Base-by-base conservation (phyloP, 2,797 vertebrate species). In the Hippoglossus hippoglossus region DNA sequence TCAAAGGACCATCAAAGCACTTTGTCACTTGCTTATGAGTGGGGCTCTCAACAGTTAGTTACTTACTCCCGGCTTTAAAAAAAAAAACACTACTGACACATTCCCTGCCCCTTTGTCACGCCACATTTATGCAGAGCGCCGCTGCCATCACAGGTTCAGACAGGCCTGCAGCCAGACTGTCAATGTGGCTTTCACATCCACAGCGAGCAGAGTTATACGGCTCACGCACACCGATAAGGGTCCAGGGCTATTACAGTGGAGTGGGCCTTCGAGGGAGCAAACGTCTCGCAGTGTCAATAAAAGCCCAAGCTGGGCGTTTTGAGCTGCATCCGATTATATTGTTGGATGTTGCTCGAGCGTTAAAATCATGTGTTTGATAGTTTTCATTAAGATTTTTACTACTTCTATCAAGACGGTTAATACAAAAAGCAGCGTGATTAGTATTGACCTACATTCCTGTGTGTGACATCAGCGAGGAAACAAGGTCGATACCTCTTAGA, bases 361-460 rank as follows among this genome's bases (percentile, higher is more conserved):
- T 85, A 56, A 83, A 88, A 78, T 84, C 50, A 63, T 75, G 54
- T 24, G 28, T 62, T 78, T 73, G 54, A 54, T 60, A 62, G 22
- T 77, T 77, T 72, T 78, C 59, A n/a, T 25, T 57, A 60, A 61
- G 26, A 24, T 53, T 70, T 71, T 46, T 46, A 54, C 26, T 5
- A 56, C 67, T 55, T 67, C 66, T 46, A 76, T 66, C 1, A 70
- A 67, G 26, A 64, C 21, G 4, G 15, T 68, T 36, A 79, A 84
- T 80, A 68, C 71, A 80, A 79, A 39, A 64, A 31, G 12, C 36
- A 41, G 15, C 62, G 66, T n/a, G 25, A 36, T 50, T n/a, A 13
- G 25, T 49, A 75, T 21, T 5, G 67, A 67, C 50, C 15, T 12
- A 18, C 7, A 5, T 18, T 34, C 3, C 31, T 34, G 3, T 11